Conservation (phyloP, 2,888 invertebrate genomes). For the Gerris lacustris region DNA sequence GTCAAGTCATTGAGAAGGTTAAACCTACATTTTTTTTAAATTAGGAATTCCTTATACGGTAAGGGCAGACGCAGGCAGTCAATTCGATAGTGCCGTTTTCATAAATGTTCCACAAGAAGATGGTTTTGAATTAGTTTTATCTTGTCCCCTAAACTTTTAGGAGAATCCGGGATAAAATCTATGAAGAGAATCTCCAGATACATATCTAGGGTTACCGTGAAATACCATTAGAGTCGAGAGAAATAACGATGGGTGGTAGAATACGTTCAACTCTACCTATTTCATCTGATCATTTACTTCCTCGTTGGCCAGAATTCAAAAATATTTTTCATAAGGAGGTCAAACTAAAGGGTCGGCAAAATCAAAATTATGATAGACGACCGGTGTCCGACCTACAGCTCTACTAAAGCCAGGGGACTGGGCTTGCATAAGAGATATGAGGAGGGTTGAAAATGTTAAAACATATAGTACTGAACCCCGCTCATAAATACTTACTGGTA, state of each 20-base stretch:
- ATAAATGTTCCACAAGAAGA: not conserved
- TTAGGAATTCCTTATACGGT: not conserved
- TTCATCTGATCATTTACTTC: not conserved
- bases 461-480: not conserved
- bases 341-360: not conserved
- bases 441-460: not conserved
- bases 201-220: not conserved
- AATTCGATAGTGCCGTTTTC: not conserved
- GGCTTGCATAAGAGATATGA: not conserved
- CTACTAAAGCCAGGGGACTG: not conserved
- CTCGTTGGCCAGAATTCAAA: not conserved
- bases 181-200: not conserved
- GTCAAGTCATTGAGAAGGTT: not conserved
- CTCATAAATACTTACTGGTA: not conserved
- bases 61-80: not conserved
- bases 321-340: not conserved
- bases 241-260: conserved; percentile 11
- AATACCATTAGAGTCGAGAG: conserved; percentile 12
- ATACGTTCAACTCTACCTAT: conserved; percentile 12
- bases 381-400: not conserved
- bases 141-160: not conserved
- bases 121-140: not conserved
- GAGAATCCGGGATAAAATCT: not conserved
- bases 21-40: not conserved
- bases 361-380: not conserved